Evolutionary conservation across 2,888 invertebrate species (phyloP).

Genomic region (Platynereis dumerilii): DNA sequence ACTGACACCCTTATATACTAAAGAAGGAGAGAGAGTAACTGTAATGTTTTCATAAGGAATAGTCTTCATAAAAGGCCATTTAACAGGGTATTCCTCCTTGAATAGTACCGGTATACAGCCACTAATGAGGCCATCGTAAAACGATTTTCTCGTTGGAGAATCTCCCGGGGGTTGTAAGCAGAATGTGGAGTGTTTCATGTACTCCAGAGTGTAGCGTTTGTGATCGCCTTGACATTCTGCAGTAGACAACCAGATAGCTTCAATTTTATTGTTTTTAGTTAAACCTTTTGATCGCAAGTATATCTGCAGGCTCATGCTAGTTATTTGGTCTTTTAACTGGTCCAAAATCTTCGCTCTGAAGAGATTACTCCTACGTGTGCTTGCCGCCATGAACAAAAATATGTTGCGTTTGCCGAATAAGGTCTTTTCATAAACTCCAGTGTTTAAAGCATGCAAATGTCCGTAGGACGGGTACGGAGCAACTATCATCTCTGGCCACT

Average conservation of each 20-base stretch:
- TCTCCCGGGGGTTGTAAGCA: slow-evolving; percentile 54
- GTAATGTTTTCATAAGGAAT: slow-evolving; percentile 12
- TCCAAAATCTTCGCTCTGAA: slow-evolving; percentile 43
- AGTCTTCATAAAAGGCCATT: slow-evolving; percentile 15
- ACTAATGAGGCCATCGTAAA: slow-evolving; percentile 49
- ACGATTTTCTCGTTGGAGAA: slow-evolving; percentile 53
- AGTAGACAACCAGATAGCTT: slow-evolving; percentile 28
- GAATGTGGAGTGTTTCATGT: slow-evolving; percentile 49
- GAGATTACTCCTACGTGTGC: slow-evolving; percentile 39
- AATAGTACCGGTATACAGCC: slow-evolving; percentile 51
- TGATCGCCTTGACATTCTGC: slow-evolving; percentile 33
- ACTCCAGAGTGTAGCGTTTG: slow-evolving; percentile 40
- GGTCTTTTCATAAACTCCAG: neutral
- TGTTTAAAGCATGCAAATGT: slow-evolving; percentile 34
- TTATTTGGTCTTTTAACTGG: slow-evolving; percentile 41
- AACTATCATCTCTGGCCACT: slow-evolving; percentile 30
- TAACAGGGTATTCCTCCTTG: neutral
- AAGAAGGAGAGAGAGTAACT: slow-evolving; percentile 4
- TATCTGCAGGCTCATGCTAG: neutral
- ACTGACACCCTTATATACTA: neutral
- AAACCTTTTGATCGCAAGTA: neutral
- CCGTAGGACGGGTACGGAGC: slow-evolving; percentile 52
- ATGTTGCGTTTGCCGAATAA: slow-evolving; percentile 35
- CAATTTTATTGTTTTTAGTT: neutral
- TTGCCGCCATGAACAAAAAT: slow-evolving; percentile 45